phyloP scores from a whole-genome alignment of 2,797 vertebrate genomes.

The Darevskia mixta region DNA sequence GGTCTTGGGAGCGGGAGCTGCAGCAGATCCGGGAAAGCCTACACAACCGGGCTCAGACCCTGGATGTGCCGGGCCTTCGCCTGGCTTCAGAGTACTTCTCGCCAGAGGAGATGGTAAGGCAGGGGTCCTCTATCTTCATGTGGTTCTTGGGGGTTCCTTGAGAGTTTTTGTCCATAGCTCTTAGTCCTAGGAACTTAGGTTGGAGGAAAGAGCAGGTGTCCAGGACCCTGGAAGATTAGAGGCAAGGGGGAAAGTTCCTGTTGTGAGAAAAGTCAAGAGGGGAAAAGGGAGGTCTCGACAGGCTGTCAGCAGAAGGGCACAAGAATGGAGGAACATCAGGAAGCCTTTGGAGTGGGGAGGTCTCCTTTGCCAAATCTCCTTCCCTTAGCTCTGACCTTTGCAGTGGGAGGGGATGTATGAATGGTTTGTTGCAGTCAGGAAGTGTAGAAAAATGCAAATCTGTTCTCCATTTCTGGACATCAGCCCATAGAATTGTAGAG shows the following conservation, averaged over 20 bases:
- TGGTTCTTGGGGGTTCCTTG: background rate
- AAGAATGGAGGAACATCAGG: no score
- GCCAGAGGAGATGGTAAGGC: slow-evolving; percentile 87
- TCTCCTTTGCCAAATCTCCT: background rate
- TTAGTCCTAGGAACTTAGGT: background rate
- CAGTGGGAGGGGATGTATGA: no score
- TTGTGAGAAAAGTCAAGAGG: background rate
- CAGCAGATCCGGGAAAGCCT: slow-evolving; percentile 86
- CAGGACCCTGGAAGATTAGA: background rate
- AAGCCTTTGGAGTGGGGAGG: no score
- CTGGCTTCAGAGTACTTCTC: slow-evolving; percentile 91
- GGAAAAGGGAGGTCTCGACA: no score
- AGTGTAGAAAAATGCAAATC: no score
- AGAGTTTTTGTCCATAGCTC: background rate
- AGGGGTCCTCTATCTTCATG: accelerated
- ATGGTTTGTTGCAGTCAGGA: no score
- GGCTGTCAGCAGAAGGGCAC: no score
- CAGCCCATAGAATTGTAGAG: no score
- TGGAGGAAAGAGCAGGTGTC: no score
- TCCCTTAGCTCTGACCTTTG: background rate
- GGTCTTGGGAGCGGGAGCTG: slow-evolving; percentile 87
- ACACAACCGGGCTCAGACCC: slow-evolving; percentile 85
- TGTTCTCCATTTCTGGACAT: no score
- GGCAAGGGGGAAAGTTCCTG: background rate
- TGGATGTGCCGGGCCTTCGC: slow-evolving; percentile 81